Evolutionary conservation across 2,113 vertebrate species (phyloP).

Genomic region (Irena cyanogastra): DNA sequence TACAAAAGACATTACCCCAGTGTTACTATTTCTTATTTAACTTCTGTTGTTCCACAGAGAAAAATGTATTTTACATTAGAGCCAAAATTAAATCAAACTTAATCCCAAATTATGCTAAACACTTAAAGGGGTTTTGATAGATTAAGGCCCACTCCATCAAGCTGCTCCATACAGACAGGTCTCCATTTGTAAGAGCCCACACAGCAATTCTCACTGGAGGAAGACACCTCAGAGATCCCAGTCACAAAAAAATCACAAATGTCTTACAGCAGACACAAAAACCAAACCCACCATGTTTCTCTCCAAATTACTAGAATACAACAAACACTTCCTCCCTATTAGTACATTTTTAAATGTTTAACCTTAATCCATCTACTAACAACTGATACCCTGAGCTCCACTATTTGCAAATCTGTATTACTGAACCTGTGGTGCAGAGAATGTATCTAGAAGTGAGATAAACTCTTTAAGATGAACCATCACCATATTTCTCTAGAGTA

Average conservation of each 20-base stretch:
- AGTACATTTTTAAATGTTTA: not conserved
- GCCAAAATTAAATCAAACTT: not conserved
- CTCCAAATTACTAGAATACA: not conserved
- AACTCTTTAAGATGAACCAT: not conserved
- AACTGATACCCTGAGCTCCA: not conserved
- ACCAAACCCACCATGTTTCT: not conserved
- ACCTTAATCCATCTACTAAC: not conserved
- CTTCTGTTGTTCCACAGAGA: not conserved
- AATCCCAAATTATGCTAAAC: not conserved
- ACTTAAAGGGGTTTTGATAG: not conserved
- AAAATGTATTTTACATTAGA: not conserved
- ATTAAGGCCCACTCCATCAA: not conserved
- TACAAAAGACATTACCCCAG: not conserved
- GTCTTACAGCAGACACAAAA: not conserved
- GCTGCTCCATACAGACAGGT: not conserved
- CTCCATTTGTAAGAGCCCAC: not conserved
- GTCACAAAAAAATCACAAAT: not conserved
- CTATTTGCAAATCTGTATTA: not conserved
- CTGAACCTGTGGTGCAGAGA: not conserved
- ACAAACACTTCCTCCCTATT: not conserved
- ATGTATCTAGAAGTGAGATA: not conserved
- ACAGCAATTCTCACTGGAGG: rapidly evolving
- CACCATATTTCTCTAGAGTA: not conserved
- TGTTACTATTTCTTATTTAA: not conserved
- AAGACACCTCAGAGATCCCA: not conserved